phyloP scores from a whole-genome alignment of 2,888 invertebrate species.

The Uropetala carovei region DNA sequence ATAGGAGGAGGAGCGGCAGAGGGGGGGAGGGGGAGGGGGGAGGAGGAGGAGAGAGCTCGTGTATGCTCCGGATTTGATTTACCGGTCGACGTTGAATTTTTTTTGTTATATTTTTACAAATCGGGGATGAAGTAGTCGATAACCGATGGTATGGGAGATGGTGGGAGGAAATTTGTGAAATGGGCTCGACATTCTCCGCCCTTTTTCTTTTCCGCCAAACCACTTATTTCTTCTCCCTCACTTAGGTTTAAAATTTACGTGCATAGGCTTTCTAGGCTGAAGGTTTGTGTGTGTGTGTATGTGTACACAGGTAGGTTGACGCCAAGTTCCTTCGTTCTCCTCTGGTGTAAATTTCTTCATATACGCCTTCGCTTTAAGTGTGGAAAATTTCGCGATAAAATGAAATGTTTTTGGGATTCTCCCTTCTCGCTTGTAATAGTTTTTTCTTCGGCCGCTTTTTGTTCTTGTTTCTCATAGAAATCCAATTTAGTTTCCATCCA shows the following conservation, averaged over 20 bases:
- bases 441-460: background rate
- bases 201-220: background rate
- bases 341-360: background rate
- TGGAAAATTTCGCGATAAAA: background rate
- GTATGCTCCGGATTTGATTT: slow-evolving; percentile 43
- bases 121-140: slow-evolving; percentile 47
- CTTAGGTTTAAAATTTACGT: background rate
- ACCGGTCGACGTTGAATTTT: background rate
- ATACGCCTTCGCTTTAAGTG: background rate
- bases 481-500: background rate
- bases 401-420: background rate
- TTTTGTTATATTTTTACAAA: slow-evolving; percentile 19
- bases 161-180: background rate
- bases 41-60: background rate
- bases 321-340: background rate
- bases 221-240: background rate
- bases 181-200: background rate
- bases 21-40: background rate
- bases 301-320: background rate
- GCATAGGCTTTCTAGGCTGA: background rate
- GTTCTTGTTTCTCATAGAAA: background rate
- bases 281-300: too few relatives aligned
- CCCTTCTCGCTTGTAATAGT: background rate
- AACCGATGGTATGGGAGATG: slow-evolving; percentile 37
- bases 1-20: background rate